Conservation (phyloP, 2,113 vertebrate genomes). For the Thamnaconus septentrionalis region DNA sequence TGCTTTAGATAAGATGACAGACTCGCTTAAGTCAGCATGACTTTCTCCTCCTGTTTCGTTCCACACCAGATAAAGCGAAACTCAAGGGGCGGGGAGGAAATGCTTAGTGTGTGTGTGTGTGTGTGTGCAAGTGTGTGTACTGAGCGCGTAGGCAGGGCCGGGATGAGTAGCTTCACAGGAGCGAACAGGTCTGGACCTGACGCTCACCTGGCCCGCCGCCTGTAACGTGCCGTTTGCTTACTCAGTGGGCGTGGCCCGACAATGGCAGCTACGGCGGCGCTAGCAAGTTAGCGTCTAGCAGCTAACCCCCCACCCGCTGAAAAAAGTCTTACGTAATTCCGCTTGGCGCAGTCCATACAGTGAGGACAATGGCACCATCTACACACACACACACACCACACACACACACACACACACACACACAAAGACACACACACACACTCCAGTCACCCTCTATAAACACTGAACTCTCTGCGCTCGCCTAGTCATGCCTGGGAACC, state of each 20-base stretch:
- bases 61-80: conserved; percentile 25
- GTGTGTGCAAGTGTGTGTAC: background rate
- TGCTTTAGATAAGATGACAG: conserved; percentile 42
- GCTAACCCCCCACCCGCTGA: too few relatives aligned
- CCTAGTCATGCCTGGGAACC: conserved; percentile 32
- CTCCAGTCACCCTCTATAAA: too few relatives aligned
- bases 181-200: conserved; percentile 63
- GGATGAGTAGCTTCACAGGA: conserved; percentile 18
- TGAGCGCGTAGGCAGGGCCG: background rate
- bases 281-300: background rate
- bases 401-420: background rate
- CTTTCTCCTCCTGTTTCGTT: conserved; percentile 32
- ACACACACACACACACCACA: conserved; percentile 17
- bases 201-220: conserved; percentile 33
- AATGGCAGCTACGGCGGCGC: conserved; percentile 1
- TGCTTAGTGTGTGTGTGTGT: background rate
- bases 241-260: conserved; percentile 32
- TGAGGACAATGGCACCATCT: conserved; percentile 15
- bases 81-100: background rate
- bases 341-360: conserved; percentile 16
- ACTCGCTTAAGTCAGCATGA: conserved; percentile 13
- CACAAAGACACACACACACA: conserved; percentile 18
- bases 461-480: background rate
- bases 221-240: conserved; percentile 49
- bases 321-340: conserved; percentile 17